Conservation (phyloP, 2,113 vertebrate genomes). For the Tamias sibiricus region DNA sequence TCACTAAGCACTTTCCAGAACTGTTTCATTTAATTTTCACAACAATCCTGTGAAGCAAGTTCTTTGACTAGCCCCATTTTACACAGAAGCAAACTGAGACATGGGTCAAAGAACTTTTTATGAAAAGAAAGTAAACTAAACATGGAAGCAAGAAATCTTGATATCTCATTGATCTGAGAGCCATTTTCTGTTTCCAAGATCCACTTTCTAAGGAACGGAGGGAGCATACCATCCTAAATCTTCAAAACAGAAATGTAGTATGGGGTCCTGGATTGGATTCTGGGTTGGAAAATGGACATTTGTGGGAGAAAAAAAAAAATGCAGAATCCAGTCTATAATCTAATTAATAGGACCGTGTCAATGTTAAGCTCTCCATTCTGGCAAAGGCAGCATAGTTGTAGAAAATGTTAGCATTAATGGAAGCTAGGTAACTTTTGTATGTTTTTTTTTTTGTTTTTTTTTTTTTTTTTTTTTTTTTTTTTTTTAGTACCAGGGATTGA, state of each 20-base stretch:
- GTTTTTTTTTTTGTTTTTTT: no score
- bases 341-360: neutral
- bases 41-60: neutral
- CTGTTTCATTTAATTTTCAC: neutral
- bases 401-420: neutral
- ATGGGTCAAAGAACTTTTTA: neutral
- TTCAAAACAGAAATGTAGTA: constrained; percentile 40
- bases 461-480: no score
- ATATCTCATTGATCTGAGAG: neutral
- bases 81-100: neutral
- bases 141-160: neutral
- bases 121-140: neutral
- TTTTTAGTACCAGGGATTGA: no score
- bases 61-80: neutral
- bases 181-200: constrained; percentile 21
- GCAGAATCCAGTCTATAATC: neutral
- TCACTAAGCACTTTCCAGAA: neutral
- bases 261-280: neutral
- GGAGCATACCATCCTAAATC: neutral
- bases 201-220: neutral
- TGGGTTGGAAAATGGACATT: neutral
- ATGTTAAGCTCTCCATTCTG: neutral
- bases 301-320: neutral
- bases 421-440: neutral
- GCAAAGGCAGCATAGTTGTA: neutral